Evolutionary conservation across 2,888 invertebrate genomes (phyloP).

Genomic region (Drosophila robusta): DNA sequence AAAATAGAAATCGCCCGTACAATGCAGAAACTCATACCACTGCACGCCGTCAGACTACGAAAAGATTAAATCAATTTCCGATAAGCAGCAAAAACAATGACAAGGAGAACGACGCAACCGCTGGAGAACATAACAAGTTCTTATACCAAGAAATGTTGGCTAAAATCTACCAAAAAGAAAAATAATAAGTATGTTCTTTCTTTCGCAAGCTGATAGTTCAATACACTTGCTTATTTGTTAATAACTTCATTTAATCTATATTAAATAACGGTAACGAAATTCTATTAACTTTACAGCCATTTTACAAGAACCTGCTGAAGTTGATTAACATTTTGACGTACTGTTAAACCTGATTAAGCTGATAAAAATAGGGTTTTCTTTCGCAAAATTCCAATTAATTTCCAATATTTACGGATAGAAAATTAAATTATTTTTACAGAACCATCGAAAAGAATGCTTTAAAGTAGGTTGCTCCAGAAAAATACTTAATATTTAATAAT

Average conservation of each 20-base stretch:
- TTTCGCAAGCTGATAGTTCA: neutral
- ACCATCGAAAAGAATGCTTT: too few species aligned
- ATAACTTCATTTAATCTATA: neutral
- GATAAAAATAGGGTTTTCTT: too few species aligned
- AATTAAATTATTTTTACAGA: too few species aligned
- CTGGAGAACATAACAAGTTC: neutral
- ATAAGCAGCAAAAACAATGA: constrained; percentile 33
- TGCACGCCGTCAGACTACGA: neutral
- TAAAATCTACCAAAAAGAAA: neutral
- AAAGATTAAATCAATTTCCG: constrained; percentile 47
- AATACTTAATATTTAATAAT: too few species aligned
- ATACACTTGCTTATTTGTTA: constrained; percentile 1
- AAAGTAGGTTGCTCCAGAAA: too few species aligned
- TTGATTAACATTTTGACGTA: too few species aligned
- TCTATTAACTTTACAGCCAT: too few species aligned
- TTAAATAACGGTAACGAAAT: neutral
- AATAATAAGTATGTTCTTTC: neutral
- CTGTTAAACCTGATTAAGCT: too few species aligned
- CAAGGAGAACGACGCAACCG: neutral
- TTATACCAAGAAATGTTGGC: neutral
- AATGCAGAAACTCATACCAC: neutral
- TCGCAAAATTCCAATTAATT: too few species aligned
- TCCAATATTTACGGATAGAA: too few species aligned
- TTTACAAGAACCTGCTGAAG: too few species aligned
- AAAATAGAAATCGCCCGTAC: constrained; percentile 13